Conservation (phyloP, 2,888 invertebrate genomes). For the Brachyptera putata region DNA sequence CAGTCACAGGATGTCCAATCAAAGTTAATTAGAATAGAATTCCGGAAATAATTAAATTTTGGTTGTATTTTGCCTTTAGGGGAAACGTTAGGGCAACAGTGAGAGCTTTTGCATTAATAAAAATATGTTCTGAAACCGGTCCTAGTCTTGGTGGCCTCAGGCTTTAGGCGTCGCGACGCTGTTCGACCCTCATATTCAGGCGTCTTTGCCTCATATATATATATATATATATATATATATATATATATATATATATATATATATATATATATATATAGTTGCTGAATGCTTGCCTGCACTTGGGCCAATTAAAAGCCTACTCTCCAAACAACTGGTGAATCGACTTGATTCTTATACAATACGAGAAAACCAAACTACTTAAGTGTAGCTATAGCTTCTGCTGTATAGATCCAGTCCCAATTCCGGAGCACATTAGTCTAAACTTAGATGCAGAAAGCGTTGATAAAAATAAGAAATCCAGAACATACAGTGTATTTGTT, state of each 20-base stretch:
- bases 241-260: neutral
- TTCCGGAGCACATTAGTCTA: too few species aligned
- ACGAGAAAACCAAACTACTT: too few species aligned
- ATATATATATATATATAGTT: neutral
- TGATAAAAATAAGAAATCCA: too few species aligned
- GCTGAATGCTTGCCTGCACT: conserved; percentile 8
- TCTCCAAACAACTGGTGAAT: conserved; percentile 20
- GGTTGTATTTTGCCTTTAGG: conserved; percentile 33
- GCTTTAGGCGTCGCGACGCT: neutral
- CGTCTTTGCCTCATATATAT: conserved; percentile 10
- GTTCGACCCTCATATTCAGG: conserved; percentile 21
- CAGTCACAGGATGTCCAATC: conserved; percentile 36
- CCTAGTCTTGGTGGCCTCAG: neutral
- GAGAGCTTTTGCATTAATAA: conserved; percentile 32
- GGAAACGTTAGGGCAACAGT: conserved; percentile 28
- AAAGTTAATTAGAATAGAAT: conserved; percentile 37
- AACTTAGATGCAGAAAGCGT: too few species aligned
- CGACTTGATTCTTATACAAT: neutral
- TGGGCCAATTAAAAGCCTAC: conserved; percentile 28
- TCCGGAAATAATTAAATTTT: conserved; percentile 37
- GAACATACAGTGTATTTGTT: too few species aligned
- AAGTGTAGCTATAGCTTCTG: too few species aligned
- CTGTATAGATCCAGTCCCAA: too few species aligned
- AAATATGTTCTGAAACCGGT: conserved; percentile 22
- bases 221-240: neutral